Percentiles rank a stretch among this genome's conserved stretches.
Evolutionary conservation across 2,113 vertebrate species (phyloP).

Genomic region (Osmerus mordax): DNA sequence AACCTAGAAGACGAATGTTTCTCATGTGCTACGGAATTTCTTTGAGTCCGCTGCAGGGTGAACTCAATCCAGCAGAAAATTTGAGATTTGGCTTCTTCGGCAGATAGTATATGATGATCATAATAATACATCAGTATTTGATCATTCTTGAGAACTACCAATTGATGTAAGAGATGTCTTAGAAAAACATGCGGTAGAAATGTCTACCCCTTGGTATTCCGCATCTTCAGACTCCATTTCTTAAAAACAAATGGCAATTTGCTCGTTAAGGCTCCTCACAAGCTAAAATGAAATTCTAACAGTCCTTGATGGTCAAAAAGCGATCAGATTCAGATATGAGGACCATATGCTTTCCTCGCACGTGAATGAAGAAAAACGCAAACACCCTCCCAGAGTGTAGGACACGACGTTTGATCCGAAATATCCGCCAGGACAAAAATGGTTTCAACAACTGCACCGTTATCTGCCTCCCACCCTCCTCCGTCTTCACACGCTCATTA

Average conservation of each 20-base stretch:
- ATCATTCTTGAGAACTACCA: constrained; percentile 61
- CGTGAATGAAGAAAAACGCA: constrained; percentile 9
- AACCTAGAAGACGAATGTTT: too few relatives aligned
- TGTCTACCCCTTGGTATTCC: constrained; percentile 64
- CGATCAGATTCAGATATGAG: not conserved
- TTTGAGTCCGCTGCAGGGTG: constrained; percentile 12
- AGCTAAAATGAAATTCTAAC: constrained; percentile 1
- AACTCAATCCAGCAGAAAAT: constrained; percentile 2
- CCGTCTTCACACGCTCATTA: constrained; percentile 51
- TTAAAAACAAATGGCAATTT: constrained; percentile 31
- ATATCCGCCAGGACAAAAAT: constrained; percentile 56
- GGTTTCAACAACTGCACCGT: constrained; percentile 57
- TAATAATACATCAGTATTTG: constrained; percentile 31
- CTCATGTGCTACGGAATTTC: constrained; percentile 11
- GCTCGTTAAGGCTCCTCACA: not conserved
- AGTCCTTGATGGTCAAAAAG: constrained; percentile 16
- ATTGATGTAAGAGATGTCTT: constrained; percentile 38
- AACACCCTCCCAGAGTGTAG: constrained; percentile 11
- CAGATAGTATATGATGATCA: constrained; percentile 5
- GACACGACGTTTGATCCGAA: constrained; percentile 33
- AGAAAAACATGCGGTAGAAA: constrained; percentile 1
- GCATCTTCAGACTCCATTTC: constrained; percentile 80
- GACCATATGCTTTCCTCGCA: too few relatives aligned
- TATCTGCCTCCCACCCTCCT: constrained; percentile 51
- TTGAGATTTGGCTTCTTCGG: not conserved